These are phyloP conservation scores for Idaea biselata DNA, from an alignment of 2,888 invertebrate genomes.

Conservation along the genomic window DNA sequence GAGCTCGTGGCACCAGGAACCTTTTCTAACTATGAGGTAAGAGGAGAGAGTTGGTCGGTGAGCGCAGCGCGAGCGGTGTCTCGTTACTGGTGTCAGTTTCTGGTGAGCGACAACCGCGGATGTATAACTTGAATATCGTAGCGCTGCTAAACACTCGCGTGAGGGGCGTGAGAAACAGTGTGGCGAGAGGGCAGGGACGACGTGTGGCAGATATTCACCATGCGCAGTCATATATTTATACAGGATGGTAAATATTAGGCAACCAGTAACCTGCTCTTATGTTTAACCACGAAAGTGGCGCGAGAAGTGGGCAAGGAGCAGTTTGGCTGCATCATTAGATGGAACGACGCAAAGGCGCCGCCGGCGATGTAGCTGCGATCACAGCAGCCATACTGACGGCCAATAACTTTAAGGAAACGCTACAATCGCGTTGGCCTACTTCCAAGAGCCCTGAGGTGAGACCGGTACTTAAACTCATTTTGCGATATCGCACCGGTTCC, in stretches of 20 bases:
- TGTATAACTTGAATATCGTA: conserved; percentile 59
- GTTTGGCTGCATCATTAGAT: conserved; percentile 26
- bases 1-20: conserved; percentile 57
- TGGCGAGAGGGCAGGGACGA: no score
- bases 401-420: conserved; percentile 64
- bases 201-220: no score
- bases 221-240: no score
- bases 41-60: conserved; percentile 69
- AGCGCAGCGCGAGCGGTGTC: conserved; percentile 57
- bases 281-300: no score
- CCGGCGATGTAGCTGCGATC: conserved; percentile 48
- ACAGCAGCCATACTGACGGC: conserved; percentile 25
- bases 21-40: conserved; percentile 65
- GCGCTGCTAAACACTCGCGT: no score
- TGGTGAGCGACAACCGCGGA: conserved; percentile 63
- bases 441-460: conserved; percentile 53
- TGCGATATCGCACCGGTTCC: conserved; percentile 27
- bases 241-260: no score
- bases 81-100: conserved; percentile 67
- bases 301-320: no score
- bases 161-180: no score
- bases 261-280: no score
- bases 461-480: conserved; percentile 56
- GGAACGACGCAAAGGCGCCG: conserved; percentile 40
- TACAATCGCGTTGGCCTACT: conserved; percentile 58